Evolutionary conservation across 2,113 vertebrate genomes (phyloP), one percentile per base, ranked within the genome.

Genomic region (Scytalopus superciliaris): DNA sequence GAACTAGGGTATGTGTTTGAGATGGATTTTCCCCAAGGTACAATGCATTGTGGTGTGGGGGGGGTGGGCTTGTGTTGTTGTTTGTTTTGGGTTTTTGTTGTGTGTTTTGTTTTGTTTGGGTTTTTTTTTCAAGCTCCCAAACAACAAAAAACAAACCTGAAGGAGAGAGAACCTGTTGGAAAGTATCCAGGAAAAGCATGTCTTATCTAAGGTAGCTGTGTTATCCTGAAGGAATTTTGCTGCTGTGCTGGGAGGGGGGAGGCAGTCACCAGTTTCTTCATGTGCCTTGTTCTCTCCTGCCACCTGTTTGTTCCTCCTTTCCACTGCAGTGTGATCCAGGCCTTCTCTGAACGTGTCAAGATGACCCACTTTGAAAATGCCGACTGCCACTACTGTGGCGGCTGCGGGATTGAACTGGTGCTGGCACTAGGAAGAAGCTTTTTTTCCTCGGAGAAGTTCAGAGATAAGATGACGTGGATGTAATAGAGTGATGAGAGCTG

Each of bases 241-340:
- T 73, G 59, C 78, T 69, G 25, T 69, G 39, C 33, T 75, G 52
- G 19, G 28, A 23, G 31, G 4, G 10, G 7, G 31, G 25, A 27
- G 25, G 7, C 56, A 88, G 62, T 91, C 85, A 75, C 45, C 74
- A 39, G 73, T 86, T 93, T 85, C 28, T 82, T 85, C 37, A 6
- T 85, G 91, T 96, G 75, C 82, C 64, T 80, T 63, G 90, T 91
- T 93, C 96, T 95, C 79, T 97, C 82, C 93, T 95, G 95, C 95
- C 95, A 96, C 95, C 94, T 97, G 90, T 97, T 95, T 91, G 90
- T 93, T 90, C 50, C 67, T 94, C 15, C 19, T 78, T 93, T 88
- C 66, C 44, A 96, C 88, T 96, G 94, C 96, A 96, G 72, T 7
- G 68, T 45, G 88, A 74, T 69, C 42, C 42, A 19, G 89, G 56